Conservation (phyloP, 2,888 invertebrate genomes). For the Synanthedon andrenaeformis region DNA sequence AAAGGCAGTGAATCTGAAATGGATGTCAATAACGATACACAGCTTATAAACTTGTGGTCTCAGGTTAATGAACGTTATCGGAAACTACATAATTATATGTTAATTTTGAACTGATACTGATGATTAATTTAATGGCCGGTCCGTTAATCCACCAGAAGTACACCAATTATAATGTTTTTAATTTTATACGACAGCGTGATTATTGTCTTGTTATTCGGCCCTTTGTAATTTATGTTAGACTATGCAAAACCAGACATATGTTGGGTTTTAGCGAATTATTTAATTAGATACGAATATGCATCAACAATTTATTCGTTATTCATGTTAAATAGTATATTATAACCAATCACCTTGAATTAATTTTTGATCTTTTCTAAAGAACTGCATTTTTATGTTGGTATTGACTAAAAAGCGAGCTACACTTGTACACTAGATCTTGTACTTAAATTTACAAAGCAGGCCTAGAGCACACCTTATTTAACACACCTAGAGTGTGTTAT, state of each 20-base stretch:
- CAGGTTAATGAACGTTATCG: slow-evolving; percentile 62
- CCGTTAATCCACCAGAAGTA: slow-evolving; percentile 55
- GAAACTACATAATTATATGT: slow-evolving; percentile 44
- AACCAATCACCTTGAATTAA: slow-evolving; percentile 51
- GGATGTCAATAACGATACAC: slow-evolving; percentile 43
- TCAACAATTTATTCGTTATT: neutral
- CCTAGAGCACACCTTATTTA: too few relatives aligned
- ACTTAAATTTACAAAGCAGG: neutral
- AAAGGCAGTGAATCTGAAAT: slow-evolving; percentile 47
- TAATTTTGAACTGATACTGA: slow-evolving; percentile 55
- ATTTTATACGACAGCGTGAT: slow-evolving; percentile 25
- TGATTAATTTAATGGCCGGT: slow-evolving; percentile 38
- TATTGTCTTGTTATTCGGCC: slow-evolving; percentile 49
- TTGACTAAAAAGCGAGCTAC: neutral
- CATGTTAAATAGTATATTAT: slow-evolving; percentile 10
- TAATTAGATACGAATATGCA: slow-evolving; percentile 5
- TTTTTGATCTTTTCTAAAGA: slow-evolving; percentile 2
- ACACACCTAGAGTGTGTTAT: neutral
- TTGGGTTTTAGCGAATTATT: slow-evolving; percentile 19
- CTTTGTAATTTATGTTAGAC: slow-evolving; percentile 36
- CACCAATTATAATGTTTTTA: slow-evolving; percentile 40
- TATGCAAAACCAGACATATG: slow-evolving; percentile 45
- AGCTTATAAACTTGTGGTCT: slow-evolving; percentile 62
- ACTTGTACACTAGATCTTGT: too few relatives aligned
- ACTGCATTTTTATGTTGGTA: too few relatives aligned